Base-by-base conservation (phyloP, 1,140 invertebrate genomes). In the Globodera rostochiensis region DNA sequence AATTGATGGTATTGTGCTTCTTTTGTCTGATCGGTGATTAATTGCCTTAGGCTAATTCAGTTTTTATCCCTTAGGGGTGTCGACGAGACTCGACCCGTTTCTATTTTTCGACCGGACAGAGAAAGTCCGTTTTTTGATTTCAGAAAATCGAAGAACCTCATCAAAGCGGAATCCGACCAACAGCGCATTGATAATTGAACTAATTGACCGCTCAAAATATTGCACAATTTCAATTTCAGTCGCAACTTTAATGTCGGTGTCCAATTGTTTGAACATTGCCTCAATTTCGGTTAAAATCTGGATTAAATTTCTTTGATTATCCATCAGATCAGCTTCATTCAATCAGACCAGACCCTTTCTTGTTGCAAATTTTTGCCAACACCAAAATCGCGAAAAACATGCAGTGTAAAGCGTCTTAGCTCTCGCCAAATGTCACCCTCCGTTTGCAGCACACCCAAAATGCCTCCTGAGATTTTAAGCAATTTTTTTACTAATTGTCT, bases 321-420 rank as follows among this genome's bases (percentile, higher is more conserved):
- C 11, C 49, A 13, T 15, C 53, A 36, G 36, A 47, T 11, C 47
- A 36, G 36, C 36, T 53, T 53, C 50, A 50, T 53, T 53, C 50
- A 53, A 53, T 53, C 36, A 36, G 50, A 53, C 4, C 50, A 53
- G 53, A 86, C 84, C 45, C 78, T 53, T 47, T 86, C 60, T 36
- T 85, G 71, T 83, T 85, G 84, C n/a, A 85, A 47, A 80, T 85
- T 86, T 45, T 83, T 85, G n/a, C 84, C 84, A 36, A 85, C 69
- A 4, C 84, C 84, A 80, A 85, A 86, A 84, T 85, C 81, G 46
- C 84, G 81, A 49, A 85, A 83, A 50, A 86, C 82, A 53, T 86
- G 84, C 13, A 85, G 46, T 57, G 82, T 77, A 75, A 85, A 85
- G 11, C 84, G 73, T 21, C 84, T 53, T 47, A 82, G 67, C 57